Base-by-base conservation (phyloP, 2,888 invertebrate species). In the Campoplex capitator region DNA sequence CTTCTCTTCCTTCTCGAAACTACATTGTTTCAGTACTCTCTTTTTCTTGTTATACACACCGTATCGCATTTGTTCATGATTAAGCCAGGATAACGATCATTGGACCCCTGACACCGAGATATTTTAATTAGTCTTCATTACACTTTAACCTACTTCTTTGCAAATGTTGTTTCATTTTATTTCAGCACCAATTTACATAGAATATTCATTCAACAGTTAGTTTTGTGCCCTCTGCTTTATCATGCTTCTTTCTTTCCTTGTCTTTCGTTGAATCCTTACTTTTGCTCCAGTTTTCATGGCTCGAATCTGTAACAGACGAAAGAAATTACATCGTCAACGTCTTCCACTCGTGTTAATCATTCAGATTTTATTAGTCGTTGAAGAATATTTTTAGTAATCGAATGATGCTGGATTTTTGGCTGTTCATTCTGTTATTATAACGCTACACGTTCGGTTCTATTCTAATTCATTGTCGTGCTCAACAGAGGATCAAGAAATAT, bases 271-370 rank as follows among this genome's bases (percentile, higher is more conserved):
- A 65, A 42, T 51, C 32, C 23, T 3, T 8, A n/a, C 73, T 16
- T 23, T 23, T 76, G 65, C 74, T 78, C 62, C 62, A 78, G 70
- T 77, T 74, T 56, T 35, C 1, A 18, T 68, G 42, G 35, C 51
- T 2, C 35, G 58, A 54, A 82, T 79, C 87, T 84, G 82, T 74
- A 82, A 82, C 81, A 83, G 67, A 67, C 73, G 23, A 79, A 62
- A 56, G 1, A 38, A 81, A 67, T 54, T 9, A 65, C 74, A 51
- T 48, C 45, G 42, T 75, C 35, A 77, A 65, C 70, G 18, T 67
- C 23, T 73, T 79, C 28, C 28, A 35, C 13, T 77, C n/a, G 35
- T 65, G 35, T 65, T 42, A 54, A 3, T n/a, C 1, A 32, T 75
- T n/a, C 9, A 65, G 8, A 28, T 48, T 58, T 38, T 54, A 2